phyloP scores from a whole-genome alignment of 2,113 vertebrate species.

The mouse (Mus musculus) region DNA sequence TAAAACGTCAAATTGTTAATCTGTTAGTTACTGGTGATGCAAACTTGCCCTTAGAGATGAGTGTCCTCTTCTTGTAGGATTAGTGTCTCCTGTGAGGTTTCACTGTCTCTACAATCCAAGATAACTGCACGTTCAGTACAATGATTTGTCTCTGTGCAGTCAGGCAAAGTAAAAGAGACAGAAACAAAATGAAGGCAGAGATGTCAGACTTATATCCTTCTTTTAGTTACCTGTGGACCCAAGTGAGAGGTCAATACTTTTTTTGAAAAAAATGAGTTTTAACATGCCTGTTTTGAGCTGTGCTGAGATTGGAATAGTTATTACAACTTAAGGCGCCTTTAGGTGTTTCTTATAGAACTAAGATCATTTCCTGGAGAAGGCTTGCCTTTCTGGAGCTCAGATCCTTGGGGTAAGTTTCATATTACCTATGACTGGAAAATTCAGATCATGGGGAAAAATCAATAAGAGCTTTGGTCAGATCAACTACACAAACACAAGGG shows the following conservation, averaged over 20 bases:
- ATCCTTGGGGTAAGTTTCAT: slow-evolving; percentile 31
- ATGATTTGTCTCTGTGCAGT: neutral
- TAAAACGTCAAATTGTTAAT: neutral
- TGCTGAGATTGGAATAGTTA: slow-evolving; percentile 42
- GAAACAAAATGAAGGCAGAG: slow-evolving; percentile 29
- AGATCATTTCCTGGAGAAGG: neutral
- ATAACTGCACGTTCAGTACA: neutral
- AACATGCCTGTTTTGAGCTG: neutral
- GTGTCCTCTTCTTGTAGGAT: neutral
- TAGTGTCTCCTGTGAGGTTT: neutral
- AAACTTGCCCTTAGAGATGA: neutral
- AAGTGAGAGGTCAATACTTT: neutral
- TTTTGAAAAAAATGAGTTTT: neutral
- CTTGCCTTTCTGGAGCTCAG: neutral
- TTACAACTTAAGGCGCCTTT: slow-evolving; percentile 42
- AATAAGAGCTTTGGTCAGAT: slow-evolving; percentile 45
- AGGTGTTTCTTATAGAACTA: slow-evolving; percentile 35
- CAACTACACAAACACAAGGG: slow-evolving; percentile 30
- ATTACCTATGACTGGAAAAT: slow-evolving; percentile 47
- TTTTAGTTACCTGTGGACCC: neutral
- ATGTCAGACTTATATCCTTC: neutral
- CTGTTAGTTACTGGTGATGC: neutral
- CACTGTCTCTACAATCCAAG: neutral
- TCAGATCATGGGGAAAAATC: neutral
- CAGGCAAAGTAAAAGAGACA: neutral